Evolutionary conservation across 2,113 vertebrate species (phyloP).

Genomic region (Bothrops jararaca): DNA sequence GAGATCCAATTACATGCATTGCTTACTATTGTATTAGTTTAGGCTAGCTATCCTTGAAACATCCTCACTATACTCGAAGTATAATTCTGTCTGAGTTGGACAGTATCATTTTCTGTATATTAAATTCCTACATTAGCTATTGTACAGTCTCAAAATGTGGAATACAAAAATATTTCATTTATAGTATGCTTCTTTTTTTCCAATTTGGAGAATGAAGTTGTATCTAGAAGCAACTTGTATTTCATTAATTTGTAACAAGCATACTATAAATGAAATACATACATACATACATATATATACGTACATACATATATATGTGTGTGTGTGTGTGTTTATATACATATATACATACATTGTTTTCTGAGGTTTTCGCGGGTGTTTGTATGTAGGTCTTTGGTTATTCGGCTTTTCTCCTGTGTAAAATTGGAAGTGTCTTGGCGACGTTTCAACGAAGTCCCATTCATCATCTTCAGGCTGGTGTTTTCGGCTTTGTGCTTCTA

Average conservation of each 20-base stretch:
- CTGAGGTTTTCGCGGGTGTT: no score
- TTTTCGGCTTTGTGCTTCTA: no score
- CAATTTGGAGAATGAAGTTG: background rate
- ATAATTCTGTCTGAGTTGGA: background rate
- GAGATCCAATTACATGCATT: background rate
- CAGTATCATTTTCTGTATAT: background rate
- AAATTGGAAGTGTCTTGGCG: no score
- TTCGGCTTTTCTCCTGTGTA: no score
- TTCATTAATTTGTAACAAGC: background rate
- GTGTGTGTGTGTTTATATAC: no score
- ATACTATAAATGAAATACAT: no score
- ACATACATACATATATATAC: no score
- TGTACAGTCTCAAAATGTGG: background rate
- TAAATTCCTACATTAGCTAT: background rate
- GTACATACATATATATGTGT: no score
- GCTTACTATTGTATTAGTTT: background rate
- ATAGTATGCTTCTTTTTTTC: background rate
- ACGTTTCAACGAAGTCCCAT: no score
- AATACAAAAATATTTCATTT: background rate
- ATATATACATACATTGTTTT: no score
- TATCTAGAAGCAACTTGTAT: background rate
- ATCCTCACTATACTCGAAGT: background rate
- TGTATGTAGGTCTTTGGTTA: no score
- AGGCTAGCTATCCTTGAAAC: background rate
- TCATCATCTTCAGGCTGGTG: no score